Conservation (phyloP, 2,888 invertebrate genomes). For the Eumacrocentrus americanus region DNA sequence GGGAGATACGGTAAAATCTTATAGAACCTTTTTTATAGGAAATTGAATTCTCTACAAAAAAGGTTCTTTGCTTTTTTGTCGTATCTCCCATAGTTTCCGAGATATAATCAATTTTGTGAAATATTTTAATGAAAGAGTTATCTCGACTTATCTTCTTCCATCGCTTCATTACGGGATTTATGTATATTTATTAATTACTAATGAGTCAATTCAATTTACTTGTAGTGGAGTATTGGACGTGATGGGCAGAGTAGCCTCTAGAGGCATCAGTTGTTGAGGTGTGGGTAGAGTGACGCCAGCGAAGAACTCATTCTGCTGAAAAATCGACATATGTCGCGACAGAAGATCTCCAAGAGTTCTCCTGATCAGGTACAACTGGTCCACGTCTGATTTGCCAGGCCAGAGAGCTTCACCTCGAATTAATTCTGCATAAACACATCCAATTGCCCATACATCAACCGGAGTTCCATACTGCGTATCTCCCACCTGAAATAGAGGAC, state of each 20-base stretch:
- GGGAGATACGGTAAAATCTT: too few species aligned
- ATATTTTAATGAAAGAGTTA: too few species aligned
- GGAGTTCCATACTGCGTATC: conserved; percentile 92
- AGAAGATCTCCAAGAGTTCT: conserved; percentile 93
- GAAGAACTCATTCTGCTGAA: conserved; percentile 94
- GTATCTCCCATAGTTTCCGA: too few species aligned
- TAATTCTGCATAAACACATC: conserved; percentile 87
- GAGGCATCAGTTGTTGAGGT: conserved; percentile 82
- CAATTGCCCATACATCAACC: conserved; percentile 99
- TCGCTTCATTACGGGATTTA: not conserved
- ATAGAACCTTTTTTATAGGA: too few species aligned
- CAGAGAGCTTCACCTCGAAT: conserved; percentile 91
- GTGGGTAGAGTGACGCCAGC: conserved; percentile 92
- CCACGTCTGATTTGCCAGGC: conserved; percentile 99
- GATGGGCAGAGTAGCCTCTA: conserved; percentile 86
- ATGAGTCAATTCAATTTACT: conserved; percentile 36
- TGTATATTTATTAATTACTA: not conserved
- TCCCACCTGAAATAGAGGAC: conserved; percentile 72
- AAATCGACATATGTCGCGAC: conserved; percentile 93
- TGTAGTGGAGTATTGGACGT: conserved; percentile 62
- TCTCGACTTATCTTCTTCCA: too few species aligned
- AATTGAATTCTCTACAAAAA: too few species aligned
- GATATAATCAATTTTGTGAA: too few species aligned
- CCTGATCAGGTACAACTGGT: conserved; percentile 94
- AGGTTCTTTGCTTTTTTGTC: too few species aligned